Conservation (phyloP, 2,797 vertebrate species). For the Melopsittacus undulatus region DNA sequence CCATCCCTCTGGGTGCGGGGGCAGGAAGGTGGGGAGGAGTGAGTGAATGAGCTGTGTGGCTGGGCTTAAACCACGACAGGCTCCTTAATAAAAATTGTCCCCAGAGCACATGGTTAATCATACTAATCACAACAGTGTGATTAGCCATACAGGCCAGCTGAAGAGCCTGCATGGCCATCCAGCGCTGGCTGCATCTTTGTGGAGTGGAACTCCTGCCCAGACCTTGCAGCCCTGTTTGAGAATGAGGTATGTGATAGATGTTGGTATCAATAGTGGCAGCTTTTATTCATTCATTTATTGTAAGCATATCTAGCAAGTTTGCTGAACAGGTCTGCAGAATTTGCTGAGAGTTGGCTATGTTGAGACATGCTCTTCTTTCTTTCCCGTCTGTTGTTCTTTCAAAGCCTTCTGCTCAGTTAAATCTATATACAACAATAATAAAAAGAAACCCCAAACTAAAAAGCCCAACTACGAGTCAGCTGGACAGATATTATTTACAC, state of each 20-base stretch:
- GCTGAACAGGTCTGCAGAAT: not conserved
- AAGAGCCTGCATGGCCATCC: not conserved
- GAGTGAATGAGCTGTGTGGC: no score
- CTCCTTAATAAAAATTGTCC: not conserved
- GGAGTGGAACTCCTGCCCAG: not conserved
- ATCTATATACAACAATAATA: not conserved
- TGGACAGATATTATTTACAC: not conserved
- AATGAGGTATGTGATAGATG: not conserved
- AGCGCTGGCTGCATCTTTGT: not conserved
- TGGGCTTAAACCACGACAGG: no score
- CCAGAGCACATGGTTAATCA: not conserved
- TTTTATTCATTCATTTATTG: not conserved
- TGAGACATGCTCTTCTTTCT: not conserved
- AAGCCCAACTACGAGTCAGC: not conserved
- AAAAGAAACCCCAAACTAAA: not conserved
- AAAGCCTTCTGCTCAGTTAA: not conserved
- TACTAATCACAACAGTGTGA: not conserved
- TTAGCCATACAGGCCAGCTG: not conserved
- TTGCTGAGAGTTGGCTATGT: not conserved
- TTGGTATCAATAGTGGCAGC: not conserved
- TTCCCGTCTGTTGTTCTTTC: not conserved
- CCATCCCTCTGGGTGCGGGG: no score
- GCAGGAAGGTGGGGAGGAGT: no score
- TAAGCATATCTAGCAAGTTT: not conserved
- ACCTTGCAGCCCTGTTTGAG: not conserved